Evolutionary conservation across 2,888 invertebrate species (phyloP), one percentile per base, ranked within the genome.

Genomic region (Drosophila neonasuta): DNA sequence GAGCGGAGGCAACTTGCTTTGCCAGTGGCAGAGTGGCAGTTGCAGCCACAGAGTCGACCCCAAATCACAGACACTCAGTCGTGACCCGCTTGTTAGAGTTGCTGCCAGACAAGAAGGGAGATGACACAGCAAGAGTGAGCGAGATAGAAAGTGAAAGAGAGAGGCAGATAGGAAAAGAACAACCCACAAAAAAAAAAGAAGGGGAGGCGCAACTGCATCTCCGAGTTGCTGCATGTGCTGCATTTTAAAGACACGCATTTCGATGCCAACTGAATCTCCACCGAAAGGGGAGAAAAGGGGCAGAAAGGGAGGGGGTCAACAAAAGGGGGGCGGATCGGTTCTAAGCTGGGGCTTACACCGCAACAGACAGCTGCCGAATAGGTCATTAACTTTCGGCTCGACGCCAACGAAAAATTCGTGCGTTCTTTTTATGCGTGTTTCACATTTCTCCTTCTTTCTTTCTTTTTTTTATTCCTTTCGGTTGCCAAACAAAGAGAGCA

Each of bases 31-130:
- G 32, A 10, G 66, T 52, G 39, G 42, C 59, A 55, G 58, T 62
- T 74, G 58, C 67, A 71, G 71, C 74, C 76, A 55, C 74, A 74
- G 51, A 67, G 57, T 67, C 76, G 76, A 76, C 76, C 74, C 50
- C 74, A 74, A 74, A 74, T 74, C 76, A 71, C 74, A 74, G 74
- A 64, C 67, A 60, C 48, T 49, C 70, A 50, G 60, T 67, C 74
- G 71, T 76, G 71, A 66, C 60, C 52, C 52, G 63, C 62, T 63
- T 73, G 74, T 46, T 68, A 58, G 60, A 55, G 45, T 11, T 32
- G 24, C 24, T 34, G n/a, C 36, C n/a, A n/a, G 36, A 32, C 32
- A 32, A 32, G 32, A 10, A 36, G n/a, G 36, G 36, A 5, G 11
- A 36, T 36, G n/a, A 11, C n/a, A n/a, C 7, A 36, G 0, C 11